Base-by-base conservation (phyloP, 1,140 invertebrate species). In the Pseudomyrmex cubaensis region DNA sequence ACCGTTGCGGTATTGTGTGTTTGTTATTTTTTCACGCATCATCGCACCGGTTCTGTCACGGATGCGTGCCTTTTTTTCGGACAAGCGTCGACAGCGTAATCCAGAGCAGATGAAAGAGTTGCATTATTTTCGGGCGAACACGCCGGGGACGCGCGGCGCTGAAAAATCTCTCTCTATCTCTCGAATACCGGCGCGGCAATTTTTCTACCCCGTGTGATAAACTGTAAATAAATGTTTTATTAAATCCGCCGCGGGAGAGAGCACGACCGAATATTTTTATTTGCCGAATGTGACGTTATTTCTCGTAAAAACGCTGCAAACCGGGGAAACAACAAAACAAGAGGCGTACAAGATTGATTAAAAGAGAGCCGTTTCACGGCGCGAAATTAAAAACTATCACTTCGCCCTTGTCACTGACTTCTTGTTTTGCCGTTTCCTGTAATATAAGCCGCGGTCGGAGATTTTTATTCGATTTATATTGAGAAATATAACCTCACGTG, bases 331-430 rank as follows among this genome's bases (percentile, higher is more conserved):
- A 61, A 57, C 35, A 80, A 80, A 80, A 80, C 44, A 80, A 61
- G 56, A 44, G 66, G 50, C 12, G 75, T 57, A 57, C 66, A 80
- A 80, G 76, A 80, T 80, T 80, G 76, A 80, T 80, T 80, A 80
- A 80, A 80, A 63, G 10, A 57, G 13, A 54, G 86, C 85, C 85
- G 78, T 84, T 86, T 88, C 88, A 89, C 83, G 86, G 88, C 77
- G 82, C 82, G 85, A 85, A 90, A 88, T 85, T 90, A 89, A 89
- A 90, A 89, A 88, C 86, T 85, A 86, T 89, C 89, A 90, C 89
- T 90, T 90, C 12, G 22, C 72, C n/a, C 70, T 75, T 59, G 57
- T 48, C 15, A 76, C 80, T 83, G 64, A 83, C 56, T 69, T 76
- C 20, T 56, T 15, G 35, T 35, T 83, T 83, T 46, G 56, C 62